Conservation (phyloP, 2,888 invertebrate species). For the Scaptomyza polygonia region DNA sequence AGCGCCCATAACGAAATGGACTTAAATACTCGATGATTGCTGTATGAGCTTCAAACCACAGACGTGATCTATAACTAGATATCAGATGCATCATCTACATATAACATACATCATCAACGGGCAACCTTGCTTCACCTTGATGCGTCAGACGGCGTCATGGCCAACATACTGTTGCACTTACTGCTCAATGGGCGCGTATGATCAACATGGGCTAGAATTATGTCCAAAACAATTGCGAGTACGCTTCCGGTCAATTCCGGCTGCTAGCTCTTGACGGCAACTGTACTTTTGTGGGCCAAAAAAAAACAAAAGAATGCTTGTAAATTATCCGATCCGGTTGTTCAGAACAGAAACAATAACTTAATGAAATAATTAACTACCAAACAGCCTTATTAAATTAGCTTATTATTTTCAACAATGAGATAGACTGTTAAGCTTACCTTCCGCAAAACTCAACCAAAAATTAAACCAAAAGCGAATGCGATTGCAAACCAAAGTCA, state of each 20-base stretch:
- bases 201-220: neutral
- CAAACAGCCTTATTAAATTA: neutral
- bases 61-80: constrained; percentile 66
- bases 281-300: constrained; percentile 12
- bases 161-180: constrained; percentile 24
- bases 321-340: too few relatives aligned
- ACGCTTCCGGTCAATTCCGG: constrained; percentile 33
- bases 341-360: neutral
- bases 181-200: constrained; percentile 42
- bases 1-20: constrained; percentile 37
- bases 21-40: constrained; percentile 44
- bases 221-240: neutral
- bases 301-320: too few relatives aligned
- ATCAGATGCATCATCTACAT: constrained; percentile 53
- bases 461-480: neutral
- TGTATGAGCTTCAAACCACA: constrained; percentile 30
- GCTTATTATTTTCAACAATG: neutral
- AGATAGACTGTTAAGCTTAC: neutral
- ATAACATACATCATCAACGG: constrained; percentile 12
- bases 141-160: constrained; percentile 52
- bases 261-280: constrained; percentile 13
- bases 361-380: neutral
- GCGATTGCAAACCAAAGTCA: neutral
- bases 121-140: constrained; percentile 43
- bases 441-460: constrained; percentile 3